A percentile compares a stretch with the other conserved stretches of the same genome.
phyloP scores from a whole-genome alignment of 2,113 vertebrate species.

The Podiceps cristatus region DNA sequence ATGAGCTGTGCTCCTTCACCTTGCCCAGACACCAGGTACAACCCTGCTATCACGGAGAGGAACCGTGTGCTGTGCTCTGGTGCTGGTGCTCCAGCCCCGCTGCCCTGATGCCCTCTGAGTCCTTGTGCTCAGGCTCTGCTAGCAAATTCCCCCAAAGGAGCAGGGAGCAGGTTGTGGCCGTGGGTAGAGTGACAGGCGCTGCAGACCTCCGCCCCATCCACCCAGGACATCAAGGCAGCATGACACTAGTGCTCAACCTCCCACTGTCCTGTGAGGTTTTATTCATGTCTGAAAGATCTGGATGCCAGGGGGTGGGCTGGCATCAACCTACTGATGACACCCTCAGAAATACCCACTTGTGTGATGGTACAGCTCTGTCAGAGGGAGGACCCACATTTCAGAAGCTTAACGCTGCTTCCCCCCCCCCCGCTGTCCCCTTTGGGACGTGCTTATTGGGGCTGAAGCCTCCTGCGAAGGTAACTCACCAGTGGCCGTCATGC shows the following conservation, averaged over 20 bases:
- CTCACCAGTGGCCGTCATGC: conserved; percentile 61
- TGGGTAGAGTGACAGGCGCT: neutral
- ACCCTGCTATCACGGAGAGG: neutral
- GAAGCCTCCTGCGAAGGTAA: neutral
- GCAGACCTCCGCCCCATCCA: neutral
- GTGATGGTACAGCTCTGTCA: neutral
- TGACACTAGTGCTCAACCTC: neutral
- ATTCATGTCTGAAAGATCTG: neutral
- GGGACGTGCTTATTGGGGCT: neutral
- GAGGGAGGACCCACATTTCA: neutral
- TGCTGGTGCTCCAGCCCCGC: neutral
- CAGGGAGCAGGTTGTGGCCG: neutral
- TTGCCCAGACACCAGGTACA: neutral
- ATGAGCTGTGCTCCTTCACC: neutral
- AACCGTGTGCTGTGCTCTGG: neutral
- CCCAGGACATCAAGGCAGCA: neutral
- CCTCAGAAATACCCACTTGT: neutral
- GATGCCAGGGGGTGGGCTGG: neutral
- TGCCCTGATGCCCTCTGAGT: neutral
- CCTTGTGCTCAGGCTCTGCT: neutral
- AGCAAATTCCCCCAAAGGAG: neutral
- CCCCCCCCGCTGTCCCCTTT: neutral
- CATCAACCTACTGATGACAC: neutral
- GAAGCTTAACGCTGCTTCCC: neutral
- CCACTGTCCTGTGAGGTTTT: neutral